Evolutionary conservation across 1,140 invertebrate genomes (phyloP), one percentile per base, ranked within the genome.

Genomic region (Cydia amplana): DNA sequence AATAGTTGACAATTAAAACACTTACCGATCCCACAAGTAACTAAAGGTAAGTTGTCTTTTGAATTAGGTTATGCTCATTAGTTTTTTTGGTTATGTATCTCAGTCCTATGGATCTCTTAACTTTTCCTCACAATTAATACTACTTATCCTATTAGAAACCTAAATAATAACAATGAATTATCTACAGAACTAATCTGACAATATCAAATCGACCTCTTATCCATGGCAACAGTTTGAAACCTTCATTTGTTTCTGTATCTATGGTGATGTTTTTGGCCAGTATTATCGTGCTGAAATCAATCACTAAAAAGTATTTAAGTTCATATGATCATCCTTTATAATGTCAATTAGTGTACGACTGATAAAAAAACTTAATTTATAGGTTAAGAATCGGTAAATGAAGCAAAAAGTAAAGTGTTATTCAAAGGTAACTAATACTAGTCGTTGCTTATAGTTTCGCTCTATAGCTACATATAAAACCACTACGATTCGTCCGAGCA

Each of bases 381-480:
- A 83, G 82, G 83, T 83, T 82, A 83, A 65, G 77, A 60, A 72
- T 79, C 73, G 43, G 36, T 70, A 36, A 76, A 91, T 92, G 90
- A 91, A 91, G 84, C 87, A 87, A 83, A 89, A 78, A 82, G 74
- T 87, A 74, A 83, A 90, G 83, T 72, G 80, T 67, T 85, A 87
- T 77, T 85, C 85, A 20, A 87, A 87, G 87, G 87, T 89, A 89
- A 85, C 18, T 49, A 49, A 73, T 73, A 3, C 12, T 18, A 25
- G 18, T 6, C 16, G 12, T 7, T 16, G 43, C 72, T 28, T 46
- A 51, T 12, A 23, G 1, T 49, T 12, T 73, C 16, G 72, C 72
- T 73, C 12, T 73, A 49, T 49, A 49, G 43, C 46, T 73, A 43
- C 72, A 51, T 73, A 28, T 51, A 73, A 6, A 40, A 25, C 16